Base-by-base conservation (phyloP, 2,888 invertebrate species). In the Dolomedes plantarius region DNA sequence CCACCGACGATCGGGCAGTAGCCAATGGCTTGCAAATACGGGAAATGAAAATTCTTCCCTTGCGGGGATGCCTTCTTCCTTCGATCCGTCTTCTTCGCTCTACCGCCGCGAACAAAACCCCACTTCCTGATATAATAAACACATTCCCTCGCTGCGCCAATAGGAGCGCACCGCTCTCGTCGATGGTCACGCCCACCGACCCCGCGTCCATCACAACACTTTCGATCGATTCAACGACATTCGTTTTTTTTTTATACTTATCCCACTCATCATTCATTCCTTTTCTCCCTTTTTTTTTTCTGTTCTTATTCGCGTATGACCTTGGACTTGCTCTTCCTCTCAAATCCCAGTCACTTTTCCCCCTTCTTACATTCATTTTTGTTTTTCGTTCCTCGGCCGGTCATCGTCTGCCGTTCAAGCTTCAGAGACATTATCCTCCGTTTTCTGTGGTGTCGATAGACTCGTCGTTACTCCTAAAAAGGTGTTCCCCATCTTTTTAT, bases 271-370 rank as follows among this genome's bases (percentile, higher is more conserved):
- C 56, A 56, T 56, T 56, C 56, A 56, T 56, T 56, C 39, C 65
- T 56, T 31, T 62, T 67, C 67, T 73, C 11, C 65, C 76, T 29
- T 80, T 67, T 23, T 56, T 39, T 23, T 67, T 74, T 36, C 28
- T 81, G 65, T 36, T 72, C 39, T 72, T 41, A 29, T 29, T 65
- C 69, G 50, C 31, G 65, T 50, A 72, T 82, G 82, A 82, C 82
- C 82, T 82, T 82, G 82, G 82, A 82, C 82, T 82, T 82, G 69
- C 76, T 82, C 79, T 80, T 80, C 69, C 77, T 77, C 79, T 79
- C 64, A 31, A 46, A 82, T 75, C 64, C 82, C 50, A 71, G 64
- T 71, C n/a, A 29, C n/a, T 29, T 29, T 29, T 31, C 27, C 71
- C 16, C 27, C 50, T 31, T 50, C 19, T 31, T n/a, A 23, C 23